phyloP scores from a whole-genome alignment of 2,113 vertebrate genomes.

The Sinocyclocheilus anophthalmus region DNA sequence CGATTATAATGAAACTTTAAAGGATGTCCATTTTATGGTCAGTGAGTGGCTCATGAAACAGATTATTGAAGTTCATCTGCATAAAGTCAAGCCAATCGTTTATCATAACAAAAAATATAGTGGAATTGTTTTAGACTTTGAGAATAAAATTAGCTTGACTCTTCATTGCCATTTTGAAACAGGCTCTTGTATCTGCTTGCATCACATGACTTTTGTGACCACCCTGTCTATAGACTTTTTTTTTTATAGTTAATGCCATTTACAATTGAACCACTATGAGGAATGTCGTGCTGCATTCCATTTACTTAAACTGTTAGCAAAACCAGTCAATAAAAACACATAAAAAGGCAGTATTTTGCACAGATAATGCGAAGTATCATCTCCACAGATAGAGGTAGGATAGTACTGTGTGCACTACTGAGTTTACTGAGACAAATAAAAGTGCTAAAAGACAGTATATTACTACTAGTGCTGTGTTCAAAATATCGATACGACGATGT shows the following conservation, averaged over 20 bases:
- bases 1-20: conserved; percentile 52
- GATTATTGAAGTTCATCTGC: conserved; percentile 40
- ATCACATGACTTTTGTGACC: not conserved
- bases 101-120: not conserved
- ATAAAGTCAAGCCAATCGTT: conserved; percentile 37
- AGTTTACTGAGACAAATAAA: no score
- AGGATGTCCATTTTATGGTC: conserved; percentile 50
- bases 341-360: no score
- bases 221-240: no score
- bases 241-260: not conserved
- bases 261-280: not conserved
- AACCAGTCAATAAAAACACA: no score
- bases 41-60: conserved; percentile 44
- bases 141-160: not conserved
- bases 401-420: no score
- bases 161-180: not conserved
- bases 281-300: not conserved
- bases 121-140: conserved; percentile 21
- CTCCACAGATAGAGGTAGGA: no score
- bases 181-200: not conserved
- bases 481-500: no score
- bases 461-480: no score
- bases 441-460: no score
- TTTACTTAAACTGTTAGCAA: no score
- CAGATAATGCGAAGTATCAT: no score